Percentiles rank a stretch among this genome's conserved stretches.
Evolutionary conservation across 2,113 vertebrate genomes (phyloP).

Genomic region (Nycticorax nycticorax): DNA sequence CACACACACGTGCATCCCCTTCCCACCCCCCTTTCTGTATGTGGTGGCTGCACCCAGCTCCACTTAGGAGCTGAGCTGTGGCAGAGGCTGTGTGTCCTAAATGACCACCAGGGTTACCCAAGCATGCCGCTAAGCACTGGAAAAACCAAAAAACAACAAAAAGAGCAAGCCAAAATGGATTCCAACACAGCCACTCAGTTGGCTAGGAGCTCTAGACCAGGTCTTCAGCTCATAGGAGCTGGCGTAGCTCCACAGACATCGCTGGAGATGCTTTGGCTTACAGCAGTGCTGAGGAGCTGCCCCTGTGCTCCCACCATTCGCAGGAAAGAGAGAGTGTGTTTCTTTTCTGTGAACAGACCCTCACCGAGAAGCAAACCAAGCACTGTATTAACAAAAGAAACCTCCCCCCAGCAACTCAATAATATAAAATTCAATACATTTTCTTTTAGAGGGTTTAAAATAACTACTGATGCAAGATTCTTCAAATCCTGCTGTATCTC

Average conservation of each 20-base stretch:
- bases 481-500: background rate
- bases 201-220: background rate
- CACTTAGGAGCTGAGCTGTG: background rate
- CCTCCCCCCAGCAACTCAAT: background rate
- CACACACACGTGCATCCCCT: accelerated
- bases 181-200: background rate
- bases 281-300: background rate
- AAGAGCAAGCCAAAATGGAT: background rate
- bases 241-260: background rate
- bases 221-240: background rate
- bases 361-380: background rate
- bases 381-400: background rate
- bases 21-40: background rate
- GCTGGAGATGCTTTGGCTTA: background rate
- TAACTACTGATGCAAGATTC: background rate
- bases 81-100: background rate
- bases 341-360: background rate
- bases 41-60: accelerated
- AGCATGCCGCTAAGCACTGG: background rate
- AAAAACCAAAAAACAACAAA: background rate
- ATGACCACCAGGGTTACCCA: background rate
- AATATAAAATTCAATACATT: background rate
- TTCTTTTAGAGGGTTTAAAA: background rate
- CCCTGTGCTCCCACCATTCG: background rate
- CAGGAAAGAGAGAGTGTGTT: background rate